These are phyloP conservation scores for Melanotaenia maccullochi DNA, from an alignment of 2,797 vertebrate genomes.

Conservation along the genomic window DNA sequence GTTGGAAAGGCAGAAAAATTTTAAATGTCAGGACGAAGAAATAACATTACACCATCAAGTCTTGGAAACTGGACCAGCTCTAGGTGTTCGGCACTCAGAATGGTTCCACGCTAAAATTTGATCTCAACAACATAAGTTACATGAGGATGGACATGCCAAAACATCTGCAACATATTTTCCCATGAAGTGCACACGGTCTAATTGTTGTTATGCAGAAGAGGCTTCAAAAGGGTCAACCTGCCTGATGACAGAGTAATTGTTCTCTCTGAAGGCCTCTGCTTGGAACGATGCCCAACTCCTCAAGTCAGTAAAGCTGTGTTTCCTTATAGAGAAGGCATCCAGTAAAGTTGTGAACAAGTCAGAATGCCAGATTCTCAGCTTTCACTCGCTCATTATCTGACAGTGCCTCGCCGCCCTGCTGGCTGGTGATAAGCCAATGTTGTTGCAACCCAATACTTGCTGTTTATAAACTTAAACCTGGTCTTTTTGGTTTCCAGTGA, in stretches of 20 bases:
- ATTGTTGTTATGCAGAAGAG: background rate
- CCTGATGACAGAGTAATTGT: background rate
- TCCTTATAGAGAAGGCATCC: background rate
- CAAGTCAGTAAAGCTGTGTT: background rate
- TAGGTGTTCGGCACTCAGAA: background rate
- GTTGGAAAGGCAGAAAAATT: constrained; percentile 6
- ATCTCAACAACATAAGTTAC: background rate
- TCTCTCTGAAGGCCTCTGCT: background rate
- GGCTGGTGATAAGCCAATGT: background rate
- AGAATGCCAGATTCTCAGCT: background rate
- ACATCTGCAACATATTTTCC: background rate
- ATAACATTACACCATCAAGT: background rate
- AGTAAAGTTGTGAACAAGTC: background rate
- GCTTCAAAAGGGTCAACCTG: background rate
- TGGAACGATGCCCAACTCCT: background rate
- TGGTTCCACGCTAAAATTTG: background rate
- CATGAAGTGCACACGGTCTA: background rate
- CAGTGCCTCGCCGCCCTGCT: background rate
- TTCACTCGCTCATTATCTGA: background rate
- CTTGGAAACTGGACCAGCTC: constrained; percentile 1
- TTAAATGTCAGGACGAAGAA: background rate
- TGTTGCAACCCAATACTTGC: background rate
- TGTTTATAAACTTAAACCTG: background rate
- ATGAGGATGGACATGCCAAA: background rate
- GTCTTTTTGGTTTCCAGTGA: background rate